Percentiles rank a stretch among this genome's conserved stretches.
These are phyloP conservation scores for Pseudorasbora parva DNA, from an alignment of 2,113 vertebrate species.

Conservation along the genomic window DNA sequence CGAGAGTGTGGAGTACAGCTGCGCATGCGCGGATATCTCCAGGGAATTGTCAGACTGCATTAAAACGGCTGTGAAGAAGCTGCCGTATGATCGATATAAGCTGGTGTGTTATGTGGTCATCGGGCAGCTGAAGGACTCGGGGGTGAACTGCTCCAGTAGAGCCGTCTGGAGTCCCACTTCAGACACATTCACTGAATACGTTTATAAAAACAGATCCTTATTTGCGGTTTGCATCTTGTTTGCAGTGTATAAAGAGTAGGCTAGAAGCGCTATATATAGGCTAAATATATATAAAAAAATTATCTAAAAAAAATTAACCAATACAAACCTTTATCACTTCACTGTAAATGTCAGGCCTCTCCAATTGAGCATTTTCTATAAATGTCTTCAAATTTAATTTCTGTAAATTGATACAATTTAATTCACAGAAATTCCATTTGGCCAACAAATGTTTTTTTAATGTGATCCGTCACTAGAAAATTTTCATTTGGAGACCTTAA, in stretches of 20 bases:
- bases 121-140: slow-evolving; percentile 51
- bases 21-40: slow-evolving; percentile 37
- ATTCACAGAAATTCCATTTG: too few relatives aligned
- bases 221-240: slow-evolving; percentile 64
- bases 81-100: slow-evolving; percentile 62
- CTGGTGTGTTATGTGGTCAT: slow-evolving; percentile 60
- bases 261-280: too few relatives aligned
- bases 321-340: too few relatives aligned
- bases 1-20: slow-evolving; percentile 40
- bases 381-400: too few relatives aligned
- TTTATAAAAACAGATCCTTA: slow-evolving; percentile 59
- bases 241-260: slow-evolving; percentile 65
- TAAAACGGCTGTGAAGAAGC: slow-evolving; percentile 53
- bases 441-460: too few relatives aligned
- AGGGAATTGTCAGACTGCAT: slow-evolving; percentile 56
- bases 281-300: too few relatives aligned
- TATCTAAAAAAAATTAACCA: too few relatives aligned
- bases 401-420: too few relatives aligned
- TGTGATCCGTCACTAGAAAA: too few relatives aligned
- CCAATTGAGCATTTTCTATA: too few relatives aligned
- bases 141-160: slow-evolving; percentile 58
- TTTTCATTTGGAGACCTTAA: too few relatives aligned
- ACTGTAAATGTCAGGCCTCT: too few relatives aligned
- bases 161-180: slow-evolving; percentile 59
- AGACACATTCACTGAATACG: slow-evolving; percentile 63